phyloP scores from a whole-genome alignment of 2,888 invertebrate genomes.

The Coecobrya sp. region DNA sequence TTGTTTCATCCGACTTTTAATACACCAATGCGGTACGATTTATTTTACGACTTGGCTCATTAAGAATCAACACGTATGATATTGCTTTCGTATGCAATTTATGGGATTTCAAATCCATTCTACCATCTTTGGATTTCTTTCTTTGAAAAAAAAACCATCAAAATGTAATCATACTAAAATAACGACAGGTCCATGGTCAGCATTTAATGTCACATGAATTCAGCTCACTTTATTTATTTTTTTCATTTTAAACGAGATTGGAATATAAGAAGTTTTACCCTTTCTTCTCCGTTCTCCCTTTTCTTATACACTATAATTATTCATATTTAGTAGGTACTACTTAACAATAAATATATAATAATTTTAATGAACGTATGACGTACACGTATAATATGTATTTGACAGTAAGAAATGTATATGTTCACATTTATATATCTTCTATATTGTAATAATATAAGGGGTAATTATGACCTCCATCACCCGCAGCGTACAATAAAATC shows the following conservation, averaged over 20 bases:
- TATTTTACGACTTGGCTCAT: too few relatives aligned
- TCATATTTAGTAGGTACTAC: background rate
- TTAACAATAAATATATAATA: background rate
- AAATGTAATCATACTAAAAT: too few relatives aligned
- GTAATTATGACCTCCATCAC: slow-evolving; percentile 67
- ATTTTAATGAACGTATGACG: slow-evolving; percentile 32
- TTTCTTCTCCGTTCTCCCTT: slow-evolving; percentile 58
- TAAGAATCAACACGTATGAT: too few relatives aligned
- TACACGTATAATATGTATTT: slow-evolving; percentile 26
- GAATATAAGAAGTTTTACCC: slow-evolving; percentile 78
- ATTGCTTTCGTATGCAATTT: too few relatives aligned
- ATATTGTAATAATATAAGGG: slow-evolving; percentile 38
- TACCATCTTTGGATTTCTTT: too few relatives aligned
- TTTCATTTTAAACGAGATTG: slow-evolving; percentile 63
- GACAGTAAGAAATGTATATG: slow-evolving; percentile 74
- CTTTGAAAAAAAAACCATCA: too few relatives aligned
- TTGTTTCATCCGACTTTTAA: too few relatives aligned
- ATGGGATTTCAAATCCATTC: too few relatives aligned
- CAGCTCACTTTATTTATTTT: slow-evolving; percentile 72
- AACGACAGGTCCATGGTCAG: too few relatives aligned
- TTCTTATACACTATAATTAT: background rate
- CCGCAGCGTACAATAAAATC: slow-evolving; percentile 12
- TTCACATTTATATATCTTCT: background rate
- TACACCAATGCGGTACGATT: too few relatives aligned
- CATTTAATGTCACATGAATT: slow-evolving; percentile 64